phyloP scores from a whole-genome alignment of 2,797 vertebrate genomes.

The Gadopsis marmoratus region DNA sequence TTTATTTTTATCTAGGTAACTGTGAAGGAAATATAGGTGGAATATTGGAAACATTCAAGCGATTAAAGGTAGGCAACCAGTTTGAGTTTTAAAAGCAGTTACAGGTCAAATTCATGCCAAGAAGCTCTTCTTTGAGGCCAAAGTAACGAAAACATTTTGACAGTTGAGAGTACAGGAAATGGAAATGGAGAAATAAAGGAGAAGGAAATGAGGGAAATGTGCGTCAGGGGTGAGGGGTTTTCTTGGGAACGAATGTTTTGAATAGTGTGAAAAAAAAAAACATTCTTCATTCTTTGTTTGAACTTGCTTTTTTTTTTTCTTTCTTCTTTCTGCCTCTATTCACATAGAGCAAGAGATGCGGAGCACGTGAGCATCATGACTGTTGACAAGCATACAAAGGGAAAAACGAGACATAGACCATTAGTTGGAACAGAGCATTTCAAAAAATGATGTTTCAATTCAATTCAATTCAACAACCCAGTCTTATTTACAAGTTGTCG shows the following conservation, averaged over 20 bases:
- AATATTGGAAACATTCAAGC: neutral
- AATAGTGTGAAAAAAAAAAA: neutral
- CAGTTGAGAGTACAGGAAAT: neutral
- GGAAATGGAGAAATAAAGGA: neutral
- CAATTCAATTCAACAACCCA: neutral
- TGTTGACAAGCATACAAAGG: neutral
- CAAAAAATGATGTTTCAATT: constrained; percentile 1
- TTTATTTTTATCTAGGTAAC: neutral
- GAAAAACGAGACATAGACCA: neutral
- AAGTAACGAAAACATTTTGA: constrained; percentile 14
- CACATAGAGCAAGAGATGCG: neutral
- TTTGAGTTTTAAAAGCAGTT: neutral
- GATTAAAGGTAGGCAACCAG: neutral
- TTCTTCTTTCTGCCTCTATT: neutral
- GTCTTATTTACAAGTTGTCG: neutral
- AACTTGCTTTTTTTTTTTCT: neutral
- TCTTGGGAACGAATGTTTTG: neutral
- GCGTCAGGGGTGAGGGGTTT: neutral
- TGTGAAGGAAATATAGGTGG: neutral
- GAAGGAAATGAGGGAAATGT: constrained; percentile 14
- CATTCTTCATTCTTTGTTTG: neutral
- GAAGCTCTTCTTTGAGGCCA: neutral
- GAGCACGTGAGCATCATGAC: neutral
- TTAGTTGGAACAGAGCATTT: constrained; percentile 7
- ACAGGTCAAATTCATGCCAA: neutral